Base-by-base conservation (phyloP, 2,797 vertebrate genomes). In the Sebastes vulpes region DNA sequence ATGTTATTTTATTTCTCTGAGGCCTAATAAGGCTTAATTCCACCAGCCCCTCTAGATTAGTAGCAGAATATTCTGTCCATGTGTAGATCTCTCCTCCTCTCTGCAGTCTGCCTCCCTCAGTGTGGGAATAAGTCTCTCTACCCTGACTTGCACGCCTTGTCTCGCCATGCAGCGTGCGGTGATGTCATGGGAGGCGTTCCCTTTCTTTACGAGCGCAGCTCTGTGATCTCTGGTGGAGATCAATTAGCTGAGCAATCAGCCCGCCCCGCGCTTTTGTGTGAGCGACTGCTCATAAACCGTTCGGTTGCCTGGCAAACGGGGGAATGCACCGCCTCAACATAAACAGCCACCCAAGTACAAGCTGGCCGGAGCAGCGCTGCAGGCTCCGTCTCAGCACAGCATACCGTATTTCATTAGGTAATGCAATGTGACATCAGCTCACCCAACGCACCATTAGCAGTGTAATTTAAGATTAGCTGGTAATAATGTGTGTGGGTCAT, bases 221-320 rank as follows among this genome's bases (percentile, higher is more conserved):
- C 93, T 95, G 91, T 96, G 95, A 96, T 96, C 94, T 94, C 91
- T 89, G 89, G 92, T 88, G 90, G 92, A 89, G 92, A 95, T 95
- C 95, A 96, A 96, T 96, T 96, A 96, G 94, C 91, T 65, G 89
- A 93, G 94, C 94, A 94, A 96, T 96, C 92, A 93, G 91, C 85
- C 92, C 89, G 92, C 93, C 93, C 88, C 72, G 57, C 25, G 91
- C 92, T 85, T 94, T 93, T 94, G 93, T 93, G 85, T 82, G 93
- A 91, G 83, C 85, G 88, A 92, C 93, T 86, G 89, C 93, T 94
- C 87, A 75, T 93, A 95, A 94, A 95, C 67, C 60, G 72, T 70
- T 76, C 2, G 85, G 95, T 96, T 96, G 95, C 95, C 92, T 78
- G 90, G 95, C 46, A 75, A 95, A 88, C 73, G 54, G 58, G 82